Conservation (phyloP, 2,888 invertebrate species). For the Zelleria hepariella region DNA sequence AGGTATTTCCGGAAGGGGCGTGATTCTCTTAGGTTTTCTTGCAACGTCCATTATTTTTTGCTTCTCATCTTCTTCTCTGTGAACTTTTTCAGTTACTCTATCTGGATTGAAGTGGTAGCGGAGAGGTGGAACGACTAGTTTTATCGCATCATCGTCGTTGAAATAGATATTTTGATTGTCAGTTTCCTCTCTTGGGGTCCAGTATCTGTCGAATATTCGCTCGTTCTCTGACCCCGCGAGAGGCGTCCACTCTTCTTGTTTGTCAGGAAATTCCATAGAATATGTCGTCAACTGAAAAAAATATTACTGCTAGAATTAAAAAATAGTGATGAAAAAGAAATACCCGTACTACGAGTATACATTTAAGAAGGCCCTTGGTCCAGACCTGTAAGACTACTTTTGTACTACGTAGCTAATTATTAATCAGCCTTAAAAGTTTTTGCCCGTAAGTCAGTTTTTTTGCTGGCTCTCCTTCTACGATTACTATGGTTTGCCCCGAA, state of each 20-base stretch:
- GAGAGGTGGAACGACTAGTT: not conserved
- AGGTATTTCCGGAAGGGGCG: not conserved
- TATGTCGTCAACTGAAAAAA: not conserved
- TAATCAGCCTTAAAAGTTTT: too few relatives aligned
- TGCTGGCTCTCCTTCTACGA: too few relatives aligned
- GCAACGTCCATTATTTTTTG: not conserved
- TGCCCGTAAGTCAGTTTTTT: too few relatives aligned
- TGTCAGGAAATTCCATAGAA: not conserved
- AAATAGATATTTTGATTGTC: not conserved
- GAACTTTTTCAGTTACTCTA: not conserved
- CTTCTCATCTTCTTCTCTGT: not conserved
- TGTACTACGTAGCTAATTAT: too few relatives aligned
- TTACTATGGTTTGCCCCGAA: too few relatives aligned
- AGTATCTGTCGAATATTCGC: not conserved
- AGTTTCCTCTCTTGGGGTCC: not conserved
- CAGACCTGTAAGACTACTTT: too few relatives aligned
- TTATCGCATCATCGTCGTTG: not conserved
- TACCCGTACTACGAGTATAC: too few relatives aligned
- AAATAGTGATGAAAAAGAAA: too few relatives aligned
- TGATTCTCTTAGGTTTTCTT: not conserved
- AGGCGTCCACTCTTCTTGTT: not conserved
- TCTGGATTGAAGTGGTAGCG: not conserved
- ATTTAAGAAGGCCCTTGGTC: too few relatives aligned
- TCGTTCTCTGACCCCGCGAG: not conserved
- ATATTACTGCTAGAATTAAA: not conserved